A percentile compares a stretch with the other conserved stretches of the same genome.
phyloP scores from a whole-genome alignment of 2,113 vertebrate species.

The Hystrix cristata region DNA sequence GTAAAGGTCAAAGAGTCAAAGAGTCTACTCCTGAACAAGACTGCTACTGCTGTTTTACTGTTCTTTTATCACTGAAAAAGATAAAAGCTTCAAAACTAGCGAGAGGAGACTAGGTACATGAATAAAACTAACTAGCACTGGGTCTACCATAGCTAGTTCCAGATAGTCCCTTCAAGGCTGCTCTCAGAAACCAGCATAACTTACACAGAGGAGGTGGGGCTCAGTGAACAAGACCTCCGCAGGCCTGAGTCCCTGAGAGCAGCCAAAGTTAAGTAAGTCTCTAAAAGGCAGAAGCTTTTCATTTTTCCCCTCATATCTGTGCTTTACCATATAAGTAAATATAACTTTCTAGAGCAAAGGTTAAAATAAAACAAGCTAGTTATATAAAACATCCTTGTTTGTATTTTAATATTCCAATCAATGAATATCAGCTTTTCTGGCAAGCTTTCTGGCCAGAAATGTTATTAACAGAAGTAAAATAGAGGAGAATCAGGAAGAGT shows the following conservation, averaged over 20 bases:
- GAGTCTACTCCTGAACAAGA: slow-evolving; percentile 22
- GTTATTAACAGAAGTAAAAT: background rate
- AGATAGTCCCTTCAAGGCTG: background rate
- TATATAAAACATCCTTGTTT: slow-evolving; percentile 42
- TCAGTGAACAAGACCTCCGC: background rate
- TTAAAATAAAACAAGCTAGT: slow-evolving; percentile 45
- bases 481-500: background rate
- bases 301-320: background rate
- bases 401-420: slow-evolving; percentile 39
- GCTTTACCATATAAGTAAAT: slow-evolving; percentile 35
- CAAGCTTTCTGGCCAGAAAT: slow-evolving; percentile 23
- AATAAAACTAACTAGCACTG: background rate
- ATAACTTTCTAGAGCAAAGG: slow-evolving; percentile 19
- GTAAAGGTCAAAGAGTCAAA: slow-evolving; percentile 52
- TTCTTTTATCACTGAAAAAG: background rate
- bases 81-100: background rate
- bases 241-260: background rate
- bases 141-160: background rate
- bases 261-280: background rate
- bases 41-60: background rate
- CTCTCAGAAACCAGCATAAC: background rate
- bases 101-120: background rate
- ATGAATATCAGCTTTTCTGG: slow-evolving; percentile 35
- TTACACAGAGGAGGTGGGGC: background rate
- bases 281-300: slow-evolving; percentile 24